A percentile compares a stretch with the other conserved stretches of the same genome.
These are phyloP conservation scores for Lasioglossum pauxillum DNA, from an alignment of 2,888 invertebrate species.

Conservation along the genomic window DNA sequence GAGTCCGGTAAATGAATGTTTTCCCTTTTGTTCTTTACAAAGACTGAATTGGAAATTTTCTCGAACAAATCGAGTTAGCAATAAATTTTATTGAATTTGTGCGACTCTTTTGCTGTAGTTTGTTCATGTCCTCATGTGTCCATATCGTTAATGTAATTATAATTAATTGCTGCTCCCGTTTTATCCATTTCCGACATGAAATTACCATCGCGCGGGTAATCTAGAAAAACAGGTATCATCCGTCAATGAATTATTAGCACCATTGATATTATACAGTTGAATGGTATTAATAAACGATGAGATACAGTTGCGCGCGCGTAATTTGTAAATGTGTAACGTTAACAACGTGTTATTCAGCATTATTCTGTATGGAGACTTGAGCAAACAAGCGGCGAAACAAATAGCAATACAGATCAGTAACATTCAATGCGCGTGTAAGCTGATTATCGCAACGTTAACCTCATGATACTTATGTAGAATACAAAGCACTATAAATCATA, in stretches of 20 bases:
- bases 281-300: not conserved
- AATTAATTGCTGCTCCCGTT: not conserved
- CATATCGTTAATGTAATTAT: not conserved
- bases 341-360: not conserved
- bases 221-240: too few relatives aligned
- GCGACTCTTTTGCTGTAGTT: not conserved
- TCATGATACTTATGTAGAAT: not conserved
- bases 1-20: too few relatives aligned
- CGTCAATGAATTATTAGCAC: not conserved
- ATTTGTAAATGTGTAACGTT: not conserved
- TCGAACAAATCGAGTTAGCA: not conserved
- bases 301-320: not conserved
- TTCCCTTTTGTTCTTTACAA: not conserved
- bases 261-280: not conserved
- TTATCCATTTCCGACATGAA: not conserved
- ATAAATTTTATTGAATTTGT: not conserved
- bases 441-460: not conserved
- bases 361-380: not conserved
- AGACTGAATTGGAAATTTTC: not conserved
- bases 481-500: not conserved
- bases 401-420: not conserved
- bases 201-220: not conserved
- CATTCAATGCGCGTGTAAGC: not conserved
- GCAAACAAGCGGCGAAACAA: not conserved
- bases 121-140: not conserved